Evolutionary conservation across 2,113 vertebrate genomes (phyloP).

Genomic region (Gymnobelideus leadbeateri): DNA sequence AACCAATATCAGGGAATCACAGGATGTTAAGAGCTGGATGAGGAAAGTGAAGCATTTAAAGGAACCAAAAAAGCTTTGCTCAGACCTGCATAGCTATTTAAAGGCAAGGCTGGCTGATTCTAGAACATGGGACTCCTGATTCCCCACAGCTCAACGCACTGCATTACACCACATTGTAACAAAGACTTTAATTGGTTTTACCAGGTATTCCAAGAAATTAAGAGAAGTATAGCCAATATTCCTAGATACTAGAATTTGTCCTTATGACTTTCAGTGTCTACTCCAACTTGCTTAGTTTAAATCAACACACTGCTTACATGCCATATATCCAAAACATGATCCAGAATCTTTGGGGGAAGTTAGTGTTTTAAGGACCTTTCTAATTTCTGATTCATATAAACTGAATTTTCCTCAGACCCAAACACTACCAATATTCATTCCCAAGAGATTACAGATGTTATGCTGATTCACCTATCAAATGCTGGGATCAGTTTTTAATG

Average conservation of each 20-base stretch:
- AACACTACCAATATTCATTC: constrained; percentile 60
- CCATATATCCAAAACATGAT: constrained; percentile 45
- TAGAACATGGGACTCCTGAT: neutral
- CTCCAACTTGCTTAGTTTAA: constrained; percentile 54
- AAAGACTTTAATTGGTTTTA: neutral
- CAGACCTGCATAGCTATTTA: neutral
- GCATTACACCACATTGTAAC: neutral
- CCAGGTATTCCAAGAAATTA: neutral
- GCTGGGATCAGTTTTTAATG: constrained; percentile 32
- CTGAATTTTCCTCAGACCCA: constrained; percentile 42
- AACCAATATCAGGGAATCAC: constrained; percentile 3
- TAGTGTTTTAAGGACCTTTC: constrained; percentile 56
- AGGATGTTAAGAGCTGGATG: constrained; percentile 26
- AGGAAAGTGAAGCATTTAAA: constrained; percentile 39
- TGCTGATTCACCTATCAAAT: constrained; percentile 47
- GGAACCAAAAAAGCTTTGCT: constrained; percentile 20
- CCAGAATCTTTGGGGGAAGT: constrained; percentile 70
- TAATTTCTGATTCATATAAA: constrained; percentile 56
- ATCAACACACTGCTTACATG: constrained; percentile 57
- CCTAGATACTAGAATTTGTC: neutral
- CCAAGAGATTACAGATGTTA: constrained; percentile 52
- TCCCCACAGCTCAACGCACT: neutral
- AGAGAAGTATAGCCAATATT: neutral
- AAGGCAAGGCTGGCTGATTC: too few relatives aligned
- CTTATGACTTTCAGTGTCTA: neutral